Evolutionary conservation across 1,140 invertebrate genomes (phyloP).

Genomic region (Ridgeia piscesae): DNA sequence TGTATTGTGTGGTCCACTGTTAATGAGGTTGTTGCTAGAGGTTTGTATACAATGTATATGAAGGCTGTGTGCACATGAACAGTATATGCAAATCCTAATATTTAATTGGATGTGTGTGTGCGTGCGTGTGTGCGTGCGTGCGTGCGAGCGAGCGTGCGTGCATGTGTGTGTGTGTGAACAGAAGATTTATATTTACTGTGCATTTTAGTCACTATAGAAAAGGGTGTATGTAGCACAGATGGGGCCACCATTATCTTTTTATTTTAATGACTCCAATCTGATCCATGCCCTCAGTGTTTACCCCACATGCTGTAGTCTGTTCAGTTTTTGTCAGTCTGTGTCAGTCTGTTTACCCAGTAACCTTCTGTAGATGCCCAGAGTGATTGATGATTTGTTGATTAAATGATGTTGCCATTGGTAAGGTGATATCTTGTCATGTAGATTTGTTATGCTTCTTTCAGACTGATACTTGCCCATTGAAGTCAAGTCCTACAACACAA

Average conservation of each 20-base stretch:
- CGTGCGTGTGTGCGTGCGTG: no score
- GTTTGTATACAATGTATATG: neutral
- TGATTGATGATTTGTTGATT: neutral
- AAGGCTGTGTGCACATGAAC: neutral
- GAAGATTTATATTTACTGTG: neutral
- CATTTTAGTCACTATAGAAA: neutral
- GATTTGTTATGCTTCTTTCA: neutral
- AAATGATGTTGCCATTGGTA: neutral
- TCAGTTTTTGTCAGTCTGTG: no score
- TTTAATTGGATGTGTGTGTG: neutral
- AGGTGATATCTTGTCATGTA: neutral
- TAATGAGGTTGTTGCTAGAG: neutral
- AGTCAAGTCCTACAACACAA: neutral
- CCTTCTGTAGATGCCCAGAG: neutral
- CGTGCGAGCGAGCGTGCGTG: no score
- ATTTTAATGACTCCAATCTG: neutral
- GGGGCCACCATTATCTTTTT: neutral
- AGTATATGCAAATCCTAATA: neutral
- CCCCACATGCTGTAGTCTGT: neutral
- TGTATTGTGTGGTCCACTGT: neutral
- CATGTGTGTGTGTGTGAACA: neutral
- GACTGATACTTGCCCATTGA: neutral
- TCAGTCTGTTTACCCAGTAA: neutral
- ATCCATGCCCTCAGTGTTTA: neutral
- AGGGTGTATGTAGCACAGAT: neutral